Conservation (phyloP, 2,797 vertebrate species). For the Gila robusta region DNA sequence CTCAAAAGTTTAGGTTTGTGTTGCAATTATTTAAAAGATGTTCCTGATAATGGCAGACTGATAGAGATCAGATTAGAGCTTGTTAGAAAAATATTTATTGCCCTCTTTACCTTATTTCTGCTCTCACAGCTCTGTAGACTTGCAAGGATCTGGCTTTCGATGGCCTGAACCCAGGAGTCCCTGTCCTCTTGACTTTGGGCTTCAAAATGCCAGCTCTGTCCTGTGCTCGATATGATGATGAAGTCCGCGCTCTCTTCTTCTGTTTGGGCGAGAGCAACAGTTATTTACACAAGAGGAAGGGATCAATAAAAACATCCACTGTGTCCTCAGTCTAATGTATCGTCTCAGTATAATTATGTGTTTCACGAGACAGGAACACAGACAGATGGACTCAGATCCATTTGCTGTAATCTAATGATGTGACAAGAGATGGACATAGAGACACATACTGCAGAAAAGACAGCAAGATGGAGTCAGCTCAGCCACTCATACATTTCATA, state of each 20-base stretch:
- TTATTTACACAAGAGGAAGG: slow-evolving; percentile 47
- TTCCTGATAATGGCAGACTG: neutral
- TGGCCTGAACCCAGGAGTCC: slow-evolving; percentile 93
- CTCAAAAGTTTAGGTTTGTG: neutral
- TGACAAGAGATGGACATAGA: slow-evolving; percentile 46
- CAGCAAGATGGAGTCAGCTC: slow-evolving; percentile 47
- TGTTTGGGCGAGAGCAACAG: slow-evolving; percentile 55
- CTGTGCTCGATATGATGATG: slow-evolving; percentile 93
- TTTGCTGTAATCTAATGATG: slow-evolving; percentile 57
- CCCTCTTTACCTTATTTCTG: slow-evolving; percentile 87
- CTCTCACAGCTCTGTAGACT: slow-evolving; percentile 97
- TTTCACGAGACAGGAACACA: slow-evolving; percentile 33
- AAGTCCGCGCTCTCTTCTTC: slow-evolving; percentile 97
- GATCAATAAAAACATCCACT: slow-evolving; percentile 40
- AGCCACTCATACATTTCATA: slow-evolving; percentile 39
- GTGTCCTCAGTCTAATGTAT: slow-evolving; percentile 41
- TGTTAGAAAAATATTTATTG: neutral
- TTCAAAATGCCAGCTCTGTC: slow-evolving; percentile 98
- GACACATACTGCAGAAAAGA: slow-evolving; percentile 46
- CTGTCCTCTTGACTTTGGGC: slow-evolving; percentile 92
- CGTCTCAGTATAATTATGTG: slow-evolving; percentile 51
- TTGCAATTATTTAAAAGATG: neutral
- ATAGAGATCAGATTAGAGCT: neutral
- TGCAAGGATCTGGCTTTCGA: slow-evolving; percentile 96
- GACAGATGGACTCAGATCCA: slow-evolving; percentile 44